phyloP scores from a whole-genome alignment of 2,888 invertebrate species.

The Cheilosia impressa region DNA sequence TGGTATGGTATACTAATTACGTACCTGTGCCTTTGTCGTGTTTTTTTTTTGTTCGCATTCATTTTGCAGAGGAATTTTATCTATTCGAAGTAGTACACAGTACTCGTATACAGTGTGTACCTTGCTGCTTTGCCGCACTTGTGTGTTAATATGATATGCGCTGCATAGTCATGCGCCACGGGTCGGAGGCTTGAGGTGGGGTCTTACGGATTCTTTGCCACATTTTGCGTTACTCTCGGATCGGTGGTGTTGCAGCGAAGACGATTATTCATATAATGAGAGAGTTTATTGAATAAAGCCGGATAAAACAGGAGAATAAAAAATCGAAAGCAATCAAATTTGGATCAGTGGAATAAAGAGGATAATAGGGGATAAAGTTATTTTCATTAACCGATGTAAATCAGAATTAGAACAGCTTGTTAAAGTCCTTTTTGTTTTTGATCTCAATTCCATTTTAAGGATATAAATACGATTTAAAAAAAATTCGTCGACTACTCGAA shows the following conservation, averaged over 20 bases:
- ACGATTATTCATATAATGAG: not conserved
- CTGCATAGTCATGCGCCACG: slow-evolving; percentile 58
- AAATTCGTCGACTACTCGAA: no score
- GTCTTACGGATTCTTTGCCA: not conserved
- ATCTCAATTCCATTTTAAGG: no score
- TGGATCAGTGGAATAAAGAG: slow-evolving; percentile 20
- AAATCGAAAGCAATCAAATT: slow-evolving; percentile 11
- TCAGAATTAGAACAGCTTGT: no score
- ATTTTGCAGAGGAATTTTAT: slow-evolving; percentile 61
- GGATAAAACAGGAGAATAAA: not conserved
- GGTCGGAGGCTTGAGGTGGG: slow-evolving; percentile 55
- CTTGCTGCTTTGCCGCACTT: slow-evolving; percentile 58
- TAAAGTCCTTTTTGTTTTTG: no score
- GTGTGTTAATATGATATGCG: slow-evolving; percentile 30
- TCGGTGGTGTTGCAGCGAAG: not conserved
- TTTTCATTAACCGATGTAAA: not conserved
- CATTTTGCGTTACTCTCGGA: not conserved
- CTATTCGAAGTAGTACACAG: slow-evolving; percentile 40
- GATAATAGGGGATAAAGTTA: not conserved
- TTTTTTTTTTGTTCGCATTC: slow-evolving; percentile 22
- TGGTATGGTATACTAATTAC: slow-evolving; percentile 63
- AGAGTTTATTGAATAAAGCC: not conserved
- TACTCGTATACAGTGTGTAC: slow-evolving; percentile 56
- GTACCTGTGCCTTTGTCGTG: slow-evolving; percentile 46
- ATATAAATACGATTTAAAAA: no score